These are phyloP conservation scores for Onychorhynchus coronatus DNA, from an alignment of 2,113 vertebrate species.

Conservation along the genomic window DNA sequence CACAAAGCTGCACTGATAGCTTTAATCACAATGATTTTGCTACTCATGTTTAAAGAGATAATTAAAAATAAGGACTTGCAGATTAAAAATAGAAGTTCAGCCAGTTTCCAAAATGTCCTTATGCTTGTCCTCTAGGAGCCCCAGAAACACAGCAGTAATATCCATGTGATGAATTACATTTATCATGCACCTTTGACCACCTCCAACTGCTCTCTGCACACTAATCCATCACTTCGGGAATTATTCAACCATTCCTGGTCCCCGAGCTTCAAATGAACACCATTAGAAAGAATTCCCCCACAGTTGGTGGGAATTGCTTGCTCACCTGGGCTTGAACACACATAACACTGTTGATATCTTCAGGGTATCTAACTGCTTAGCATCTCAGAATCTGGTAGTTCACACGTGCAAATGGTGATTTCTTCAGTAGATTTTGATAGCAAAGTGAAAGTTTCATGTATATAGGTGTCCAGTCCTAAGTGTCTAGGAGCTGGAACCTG, in stretches of 20 bases:
- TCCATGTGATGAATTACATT: not conserved
- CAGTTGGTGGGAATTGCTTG: not conserved
- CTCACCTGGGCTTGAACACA: not conserved
- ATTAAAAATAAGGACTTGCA: not conserved
- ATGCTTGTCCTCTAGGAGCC: not conserved
- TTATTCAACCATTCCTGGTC: not conserved
- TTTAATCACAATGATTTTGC: not conserved
- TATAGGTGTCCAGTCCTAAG: not conserved
- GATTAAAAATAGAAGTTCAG: not conserved
- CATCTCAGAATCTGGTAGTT: not conserved
- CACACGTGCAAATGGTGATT: rapidly evolving
- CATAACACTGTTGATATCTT: not conserved
- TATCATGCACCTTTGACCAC: not conserved
- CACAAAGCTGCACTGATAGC: not conserved
- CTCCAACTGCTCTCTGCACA: not conserved
- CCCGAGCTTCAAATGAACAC: not conserved
- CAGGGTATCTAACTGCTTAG: not conserved
- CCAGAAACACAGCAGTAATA: not conserved
- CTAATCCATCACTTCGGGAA: not conserved
- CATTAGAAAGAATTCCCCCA: not conserved
- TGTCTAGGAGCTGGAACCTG: not conserved
- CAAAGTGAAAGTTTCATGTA: not conserved
- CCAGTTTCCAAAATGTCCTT: not conserved
- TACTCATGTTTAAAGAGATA: not conserved
- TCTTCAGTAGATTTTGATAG: not conserved